phyloP scores from a whole-genome alignment of 2,888 invertebrate genomes.

The Villa cingulata region DNA sequence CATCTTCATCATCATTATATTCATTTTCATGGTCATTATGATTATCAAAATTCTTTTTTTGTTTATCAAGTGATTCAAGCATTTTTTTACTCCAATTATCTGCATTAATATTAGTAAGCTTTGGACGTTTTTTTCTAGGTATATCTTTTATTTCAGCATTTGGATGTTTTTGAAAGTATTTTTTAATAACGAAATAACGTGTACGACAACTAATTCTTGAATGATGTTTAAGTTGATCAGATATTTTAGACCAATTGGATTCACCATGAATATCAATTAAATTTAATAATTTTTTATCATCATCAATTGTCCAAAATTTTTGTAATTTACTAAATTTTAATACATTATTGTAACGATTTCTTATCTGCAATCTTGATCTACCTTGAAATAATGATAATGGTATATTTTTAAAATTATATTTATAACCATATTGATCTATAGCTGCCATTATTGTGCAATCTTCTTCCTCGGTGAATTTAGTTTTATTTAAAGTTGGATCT shows the following conservation, averaged over 20 bases:
- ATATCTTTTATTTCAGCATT: conserved; percentile 23
- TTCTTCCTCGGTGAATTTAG: conserved; percentile 51
- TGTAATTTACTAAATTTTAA: conserved; percentile 28
- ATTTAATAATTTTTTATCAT: conserved; percentile 46
- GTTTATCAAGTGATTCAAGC: conserved; percentile 18
- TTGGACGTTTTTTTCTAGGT: conserved; percentile 21
- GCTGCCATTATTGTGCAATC: conserved; percentile 50
- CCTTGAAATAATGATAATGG: conserved; percentile 45
- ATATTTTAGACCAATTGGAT: conserved; percentile 40
- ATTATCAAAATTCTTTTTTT: conserved; percentile 3
- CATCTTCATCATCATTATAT: neutral
- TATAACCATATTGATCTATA: conserved; percentile 44
- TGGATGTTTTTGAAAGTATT: conserved; percentile 40
- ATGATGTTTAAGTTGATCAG: conserved; percentile 41
- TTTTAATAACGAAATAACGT: conserved; percentile 42
- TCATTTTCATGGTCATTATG: neutral
- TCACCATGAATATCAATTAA: conserved; percentile 39
- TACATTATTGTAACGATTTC: conserved; percentile 44
- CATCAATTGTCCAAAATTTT: conserved; percentile 46
- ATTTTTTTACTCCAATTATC: conserved; percentile 29
- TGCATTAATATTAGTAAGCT: conserved; percentile 17
- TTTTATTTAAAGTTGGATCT: conserved; percentile 40
- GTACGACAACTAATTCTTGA: conserved; percentile 46
- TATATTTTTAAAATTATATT: conserved; percentile 45
- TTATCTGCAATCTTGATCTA: conserved; percentile 47